These are phyloP conservation scores for Sycophaga agraensis DNA, from an alignment of 1,140 invertebrate species.

Conservation along the genomic window DNA sequence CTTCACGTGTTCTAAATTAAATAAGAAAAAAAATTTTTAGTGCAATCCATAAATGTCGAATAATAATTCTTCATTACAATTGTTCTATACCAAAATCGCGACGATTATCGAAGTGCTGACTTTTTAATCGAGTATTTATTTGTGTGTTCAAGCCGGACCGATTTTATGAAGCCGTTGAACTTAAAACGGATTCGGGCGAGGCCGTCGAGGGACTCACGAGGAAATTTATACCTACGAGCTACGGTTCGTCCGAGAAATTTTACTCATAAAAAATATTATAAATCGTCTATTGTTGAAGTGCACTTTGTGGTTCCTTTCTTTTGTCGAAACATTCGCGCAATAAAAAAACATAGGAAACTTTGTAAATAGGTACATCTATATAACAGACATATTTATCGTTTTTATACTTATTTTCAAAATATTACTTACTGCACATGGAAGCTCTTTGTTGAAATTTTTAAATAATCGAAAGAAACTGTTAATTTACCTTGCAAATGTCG, in stretches of 20 bases:
- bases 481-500: no score
- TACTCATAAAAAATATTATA: constrained; percentile 18
- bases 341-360: constrained; percentile 6
- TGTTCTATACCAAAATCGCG: no score
- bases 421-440: constrained; percentile 8
- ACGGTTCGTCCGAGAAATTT: constrained; percentile 22
- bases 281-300: constrained; percentile 4
- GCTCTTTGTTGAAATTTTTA: no score
- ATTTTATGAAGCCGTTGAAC: constrained; percentile 21
- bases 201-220: constrained; percentile 26
- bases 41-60: no score
- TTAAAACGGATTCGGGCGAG: constrained; percentile 28
- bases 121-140: constrained; percentile 28
- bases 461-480: no score
- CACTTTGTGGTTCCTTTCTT: constrained; percentile 1
- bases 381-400: constrained; percentile 23
- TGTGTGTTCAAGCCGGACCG: constrained; percentile 29
- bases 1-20: no score
- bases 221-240: constrained; percentile 28
- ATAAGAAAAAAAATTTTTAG: no score
- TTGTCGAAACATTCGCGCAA: constrained; percentile 3
- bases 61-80: no score
- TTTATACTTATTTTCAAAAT: constrained; percentile 17
- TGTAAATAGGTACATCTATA: constrained; percentile 21
- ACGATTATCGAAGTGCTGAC: constrained; percentile 1